Conservation (phyloP, 2,113 vertebrate species). For the Hylia prasina region DNA sequence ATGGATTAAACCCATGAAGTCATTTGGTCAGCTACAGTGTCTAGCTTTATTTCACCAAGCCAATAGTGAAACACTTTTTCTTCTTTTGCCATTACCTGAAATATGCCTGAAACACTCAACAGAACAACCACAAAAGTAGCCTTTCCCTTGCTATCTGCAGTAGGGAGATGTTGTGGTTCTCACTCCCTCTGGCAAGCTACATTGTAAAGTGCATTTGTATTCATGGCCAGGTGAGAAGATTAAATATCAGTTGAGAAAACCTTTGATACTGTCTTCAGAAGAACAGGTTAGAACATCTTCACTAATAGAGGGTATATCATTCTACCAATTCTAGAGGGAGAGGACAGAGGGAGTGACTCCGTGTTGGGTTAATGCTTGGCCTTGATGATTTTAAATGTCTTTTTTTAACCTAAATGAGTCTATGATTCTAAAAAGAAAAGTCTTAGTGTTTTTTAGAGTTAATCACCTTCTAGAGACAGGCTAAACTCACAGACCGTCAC, state of each 20-base stretch:
- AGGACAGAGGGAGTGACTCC: background rate
- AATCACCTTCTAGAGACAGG: background rate
- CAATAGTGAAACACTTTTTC: background rate
- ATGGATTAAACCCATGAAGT: background rate
- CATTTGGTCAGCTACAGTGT: background rate
- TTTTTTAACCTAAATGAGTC: background rate
- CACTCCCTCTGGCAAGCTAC: background rate
- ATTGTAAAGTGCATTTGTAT: background rate
- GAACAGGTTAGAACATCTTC: background rate
- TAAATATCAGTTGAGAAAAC: background rate
- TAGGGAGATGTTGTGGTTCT: background rate
- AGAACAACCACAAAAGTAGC: background rate
- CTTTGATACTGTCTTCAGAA: background rate
- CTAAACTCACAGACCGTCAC: background rate
- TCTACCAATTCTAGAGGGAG: background rate
- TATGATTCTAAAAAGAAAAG: background rate
- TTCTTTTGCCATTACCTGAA: background rate
- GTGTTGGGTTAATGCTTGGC: background rate
- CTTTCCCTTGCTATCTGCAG: background rate
- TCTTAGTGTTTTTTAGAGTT: background rate
- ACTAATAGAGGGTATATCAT: background rate
- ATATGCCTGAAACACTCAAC: background rate
- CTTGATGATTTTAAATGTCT: background rate
- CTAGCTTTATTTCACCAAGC: background rate
- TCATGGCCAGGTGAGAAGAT: background rate